Evolutionary conservation across 2,888 invertebrate genomes (phyloP), one percentile per base, ranked within the genome.

Genomic region (Pammene aurita): DNA sequence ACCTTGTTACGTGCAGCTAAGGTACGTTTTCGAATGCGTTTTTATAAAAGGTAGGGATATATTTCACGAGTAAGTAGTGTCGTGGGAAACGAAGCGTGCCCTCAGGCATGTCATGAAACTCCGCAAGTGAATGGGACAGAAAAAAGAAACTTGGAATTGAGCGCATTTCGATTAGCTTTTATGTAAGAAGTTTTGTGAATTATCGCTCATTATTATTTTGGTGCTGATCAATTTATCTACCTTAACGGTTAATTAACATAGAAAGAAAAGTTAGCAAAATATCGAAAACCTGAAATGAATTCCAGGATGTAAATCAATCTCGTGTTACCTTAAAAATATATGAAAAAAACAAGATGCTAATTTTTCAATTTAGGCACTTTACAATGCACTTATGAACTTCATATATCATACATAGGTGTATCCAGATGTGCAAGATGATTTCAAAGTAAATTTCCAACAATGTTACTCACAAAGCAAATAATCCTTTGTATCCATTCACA

Each of bases 71-170:
- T 76, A 76, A 90, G 89, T 75, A 78, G 77, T 75, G 79, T 78
- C 93, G 93, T 93, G 93, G 93, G 93, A 93, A 93, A 90, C 90
- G 87, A 88, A 90, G 93, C 90, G 89, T 93, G 92, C 92, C 93
- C 94, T 90, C 93, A 90, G 94, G 94, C 94, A 90, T 93, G 93
- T 94, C 84, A 82, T 85, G 85, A 84, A 78, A 83, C 83, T 84
- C 82, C 74, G 85, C 84, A 80, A 84, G 85, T 83, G 83, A 85
- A 85, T 85, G 82, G 80, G 84, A 81, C 82, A 80, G 77, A 78
- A 80, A 79, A 77, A 78, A 80, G 78, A 78, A 76, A 78, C 72
- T 72, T 73, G 73, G 71, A 76, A 83, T 80, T 80, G 79, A 84
- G 77, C 80, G 73, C 74, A 76, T 80, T 80, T 81, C 82, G 84